Percentiles rank a stretch among this genome's conserved stretches.
These are phyloP conservation scores for Habroteleia sp. DNA, from an alignment of 2,888 invertebrate species.

Conservation along the genomic window DNA sequence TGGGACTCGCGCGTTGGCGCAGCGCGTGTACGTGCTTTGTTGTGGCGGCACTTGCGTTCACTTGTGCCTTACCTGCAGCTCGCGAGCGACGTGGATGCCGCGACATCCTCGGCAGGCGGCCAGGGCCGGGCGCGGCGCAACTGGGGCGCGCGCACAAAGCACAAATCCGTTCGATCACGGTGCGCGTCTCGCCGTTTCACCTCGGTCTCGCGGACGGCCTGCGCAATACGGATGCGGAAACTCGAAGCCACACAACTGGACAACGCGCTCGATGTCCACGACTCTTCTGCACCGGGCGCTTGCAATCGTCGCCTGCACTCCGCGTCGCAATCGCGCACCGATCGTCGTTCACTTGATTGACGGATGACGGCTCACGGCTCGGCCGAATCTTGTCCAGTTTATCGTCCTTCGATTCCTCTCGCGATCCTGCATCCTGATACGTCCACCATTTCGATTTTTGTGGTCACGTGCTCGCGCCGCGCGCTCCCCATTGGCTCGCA, in stretches of 20 bases:
- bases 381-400: constrained; percentile 71
- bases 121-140: constrained; percentile 2
- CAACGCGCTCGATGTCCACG: constrained; percentile 4
- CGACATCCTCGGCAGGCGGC: constrained; percentile 11
- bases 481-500: constrained; percentile 58
- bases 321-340: constrained; percentile 54
- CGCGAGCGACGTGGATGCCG: not conserved
- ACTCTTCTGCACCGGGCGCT: constrained; percentile 10
- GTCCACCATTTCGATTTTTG: constrained; percentile 79
- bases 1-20: constrained; percentile 19
- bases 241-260: too few species aligned
- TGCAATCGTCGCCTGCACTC: constrained; percentile 5
- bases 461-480: constrained; percentile 72
- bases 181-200: constrained; percentile 50
- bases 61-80: not conserved
- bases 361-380: constrained; percentile 64
- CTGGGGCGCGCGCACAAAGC: constrained; percentile 6
- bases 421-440: constrained; percentile 79
- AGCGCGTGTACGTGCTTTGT: constrained; percentile 1
- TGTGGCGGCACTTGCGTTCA: too few species aligned
- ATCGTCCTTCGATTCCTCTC: constrained; percentile 77
- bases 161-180: constrained; percentile 16
- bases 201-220: constrained; percentile 26
- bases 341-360: constrained; percentile 69
- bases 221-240: constrained; percentile 62